Conservation (phyloP, 2,888 invertebrate genomes). For the Prenolepis imparis region DNA sequence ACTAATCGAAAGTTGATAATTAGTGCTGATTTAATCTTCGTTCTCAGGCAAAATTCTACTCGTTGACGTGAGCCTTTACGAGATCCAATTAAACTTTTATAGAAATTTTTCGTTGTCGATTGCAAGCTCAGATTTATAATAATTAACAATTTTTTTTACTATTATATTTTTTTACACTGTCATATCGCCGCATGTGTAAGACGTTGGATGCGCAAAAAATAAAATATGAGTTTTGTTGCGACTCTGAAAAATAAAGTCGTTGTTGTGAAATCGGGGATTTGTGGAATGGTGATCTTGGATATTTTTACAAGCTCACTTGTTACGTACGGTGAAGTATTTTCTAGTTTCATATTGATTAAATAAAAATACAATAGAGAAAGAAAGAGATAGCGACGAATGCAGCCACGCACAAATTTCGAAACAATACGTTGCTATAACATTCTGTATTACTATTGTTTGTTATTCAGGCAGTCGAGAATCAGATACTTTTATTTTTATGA, state of each 20-base stretch:
- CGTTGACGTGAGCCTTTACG: conserved; percentile 13
- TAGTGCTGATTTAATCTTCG: conserved; percentile 60
- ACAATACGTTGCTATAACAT: conserved; percentile 5
- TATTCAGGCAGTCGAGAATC: neutral
- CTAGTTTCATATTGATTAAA: conserved; percentile 25
- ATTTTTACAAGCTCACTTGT: conserved; percentile 27
- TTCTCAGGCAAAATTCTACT: conserved; percentile 31
- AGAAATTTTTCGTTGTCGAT: conserved; percentile 32
- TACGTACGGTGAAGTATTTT: conserved; percentile 15
- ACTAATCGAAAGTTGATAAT: conserved; percentile 66
- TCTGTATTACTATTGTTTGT: conserved; percentile 14
- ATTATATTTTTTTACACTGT: neutral
- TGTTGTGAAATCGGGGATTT: neutral
- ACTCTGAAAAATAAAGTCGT: neutral
- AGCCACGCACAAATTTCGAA: neutral
- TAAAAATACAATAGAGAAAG: conserved; percentile 29
- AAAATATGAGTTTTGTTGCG: neutral
- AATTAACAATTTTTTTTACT: conserved; percentile 44
- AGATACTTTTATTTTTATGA: neutral
- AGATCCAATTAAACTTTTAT: conserved; percentile 45
- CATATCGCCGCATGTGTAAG: neutral
- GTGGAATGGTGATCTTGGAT: neutral
- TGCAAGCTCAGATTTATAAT: conserved; percentile 25
- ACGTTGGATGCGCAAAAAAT: conserved; percentile 6
- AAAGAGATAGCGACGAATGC: neutral